Conservation (phyloP, 2,113 vertebrate genomes). For the Montifringilla adamsi region DNA sequence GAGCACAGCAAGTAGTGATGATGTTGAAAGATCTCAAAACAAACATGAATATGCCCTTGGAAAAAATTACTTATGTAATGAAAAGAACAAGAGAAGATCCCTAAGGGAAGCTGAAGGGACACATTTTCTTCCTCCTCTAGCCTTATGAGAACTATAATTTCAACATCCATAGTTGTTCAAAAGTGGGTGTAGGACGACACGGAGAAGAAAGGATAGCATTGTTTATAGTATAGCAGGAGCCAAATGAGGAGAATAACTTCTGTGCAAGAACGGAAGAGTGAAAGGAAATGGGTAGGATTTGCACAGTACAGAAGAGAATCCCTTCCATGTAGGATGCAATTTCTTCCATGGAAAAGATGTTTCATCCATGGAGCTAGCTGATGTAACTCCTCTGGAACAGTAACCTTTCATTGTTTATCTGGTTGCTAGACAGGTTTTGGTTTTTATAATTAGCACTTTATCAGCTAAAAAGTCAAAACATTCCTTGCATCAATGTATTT, state of each 20-base stretch:
- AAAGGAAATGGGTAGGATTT: constrained; percentile 41
- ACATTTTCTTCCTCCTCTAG: not conserved
- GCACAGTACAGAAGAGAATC: constrained; percentile 9
- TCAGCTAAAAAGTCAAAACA: not conserved
- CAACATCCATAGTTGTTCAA: not conserved
- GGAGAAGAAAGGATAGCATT: not conserved
- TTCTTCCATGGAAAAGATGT: constrained; percentile 50
- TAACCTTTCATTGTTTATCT: not conserved
- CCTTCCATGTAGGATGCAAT: not conserved
- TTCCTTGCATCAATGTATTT: not conserved
- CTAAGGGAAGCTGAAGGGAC: constrained; percentile 2
- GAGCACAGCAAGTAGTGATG: not conserved
- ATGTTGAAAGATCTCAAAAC: not conserved
- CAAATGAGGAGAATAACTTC: constrained; percentile 21
- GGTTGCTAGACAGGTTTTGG: not conserved
- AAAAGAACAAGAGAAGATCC: not conserved
- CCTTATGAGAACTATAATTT: not conserved
- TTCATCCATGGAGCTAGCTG: constrained; percentile 1
- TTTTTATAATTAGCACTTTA: constrained; percentile 10
- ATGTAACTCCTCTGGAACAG: not conserved
- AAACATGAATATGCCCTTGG: not conserved
- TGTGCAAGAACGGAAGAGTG: not conserved
- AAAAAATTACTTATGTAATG: not conserved
- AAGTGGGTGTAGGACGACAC: not conserved
- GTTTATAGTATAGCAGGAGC: not conserved